These are phyloP conservation scores for Leptoteleia sp. DNA, from an alignment of 1,140 invertebrate genomes.

Conservation along the genomic window DNA sequence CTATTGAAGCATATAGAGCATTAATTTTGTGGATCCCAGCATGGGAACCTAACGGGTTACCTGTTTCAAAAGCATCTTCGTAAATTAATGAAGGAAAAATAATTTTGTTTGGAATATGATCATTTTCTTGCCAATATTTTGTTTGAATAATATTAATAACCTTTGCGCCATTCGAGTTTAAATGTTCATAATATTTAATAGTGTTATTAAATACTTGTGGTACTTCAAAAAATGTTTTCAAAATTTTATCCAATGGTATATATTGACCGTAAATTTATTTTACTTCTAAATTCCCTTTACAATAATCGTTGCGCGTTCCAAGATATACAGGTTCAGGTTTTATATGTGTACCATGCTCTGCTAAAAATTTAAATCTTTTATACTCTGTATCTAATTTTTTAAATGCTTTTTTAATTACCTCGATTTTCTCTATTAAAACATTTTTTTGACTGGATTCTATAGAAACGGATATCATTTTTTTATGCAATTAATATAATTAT, in stretches of 20 bases:
- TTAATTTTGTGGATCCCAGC: constrained; percentile 38
- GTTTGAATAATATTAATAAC: constrained; percentile 33
- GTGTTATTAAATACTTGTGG: constrained; percentile 13
- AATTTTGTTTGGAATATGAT: constrained; percentile 4
- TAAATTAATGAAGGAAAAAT: constrained; percentile 51
- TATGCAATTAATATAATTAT: constrained; percentile 12
- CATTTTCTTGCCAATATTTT: constrained; percentile 20
- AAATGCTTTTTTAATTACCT: constrained; percentile 3
- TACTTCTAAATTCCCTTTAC: constrained; percentile 20
- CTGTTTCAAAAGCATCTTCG: constrained; percentile 54
- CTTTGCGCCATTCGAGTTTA: neutral
- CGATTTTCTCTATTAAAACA: constrained; percentile 5
- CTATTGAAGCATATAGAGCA: constrained; percentile 15
- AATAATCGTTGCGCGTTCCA: constrained; percentile 17
- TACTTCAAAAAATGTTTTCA: constrained; percentile 36
- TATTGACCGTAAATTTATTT: constrained; percentile 28
- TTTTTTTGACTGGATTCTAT: neutral
- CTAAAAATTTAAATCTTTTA: constrained; percentile 8
- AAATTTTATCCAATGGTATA: constrained; percentile 16
- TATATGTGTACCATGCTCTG: neutral
- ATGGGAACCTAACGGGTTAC: constrained; percentile 34
- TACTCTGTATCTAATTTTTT: constrained; percentile 7
- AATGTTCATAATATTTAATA: constrained; percentile 5
- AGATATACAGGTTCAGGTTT: constrained; percentile 6
- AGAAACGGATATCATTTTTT: neutral